A percentile compares a stretch with the other conserved stretches of the same genome.
Evolutionary conservation across 2,797 vertebrate genomes (phyloP).

Genomic region (Nyctibius grandis): DNA sequence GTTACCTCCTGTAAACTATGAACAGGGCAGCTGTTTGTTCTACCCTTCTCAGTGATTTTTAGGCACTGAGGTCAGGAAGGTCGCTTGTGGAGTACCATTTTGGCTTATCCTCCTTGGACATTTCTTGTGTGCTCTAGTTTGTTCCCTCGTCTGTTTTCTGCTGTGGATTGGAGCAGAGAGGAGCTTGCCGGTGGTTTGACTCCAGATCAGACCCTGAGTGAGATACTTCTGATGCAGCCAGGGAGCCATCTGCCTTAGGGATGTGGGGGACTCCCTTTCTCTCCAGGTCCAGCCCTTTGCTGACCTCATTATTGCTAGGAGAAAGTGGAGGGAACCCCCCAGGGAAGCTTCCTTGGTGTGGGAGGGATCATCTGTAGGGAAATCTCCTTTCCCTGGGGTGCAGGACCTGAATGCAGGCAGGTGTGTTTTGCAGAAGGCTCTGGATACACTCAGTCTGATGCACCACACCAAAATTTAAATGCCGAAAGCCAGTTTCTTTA

Average conservation of each 20-base stretch:
- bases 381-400: background rate
- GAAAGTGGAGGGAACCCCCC: background rate
- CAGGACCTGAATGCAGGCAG: background rate
- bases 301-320: background rate
- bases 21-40: background rate
- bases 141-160: background rate
- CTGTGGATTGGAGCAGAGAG: background rate
- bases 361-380: background rate
- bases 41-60: accelerated
- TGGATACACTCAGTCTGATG: background rate
- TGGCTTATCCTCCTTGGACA: background rate
- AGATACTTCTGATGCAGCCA: background rate
- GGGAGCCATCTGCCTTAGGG: background rate
- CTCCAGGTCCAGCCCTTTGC: background rate
- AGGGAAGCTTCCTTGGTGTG: background rate
- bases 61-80: background rate
- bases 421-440: background rate
- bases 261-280: background rate
- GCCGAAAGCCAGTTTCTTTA: background rate
- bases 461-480: background rate
- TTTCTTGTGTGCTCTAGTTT: background rate
- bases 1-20: background rate
- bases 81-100: accelerated
- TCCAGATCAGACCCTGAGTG: background rate
- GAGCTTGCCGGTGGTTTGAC: background rate